Evolutionary conservation across 2,888 invertebrate species (phyloP), one percentile per base, ranked within the genome.

Genomic region (Ecliptopera silaceata): DNA sequence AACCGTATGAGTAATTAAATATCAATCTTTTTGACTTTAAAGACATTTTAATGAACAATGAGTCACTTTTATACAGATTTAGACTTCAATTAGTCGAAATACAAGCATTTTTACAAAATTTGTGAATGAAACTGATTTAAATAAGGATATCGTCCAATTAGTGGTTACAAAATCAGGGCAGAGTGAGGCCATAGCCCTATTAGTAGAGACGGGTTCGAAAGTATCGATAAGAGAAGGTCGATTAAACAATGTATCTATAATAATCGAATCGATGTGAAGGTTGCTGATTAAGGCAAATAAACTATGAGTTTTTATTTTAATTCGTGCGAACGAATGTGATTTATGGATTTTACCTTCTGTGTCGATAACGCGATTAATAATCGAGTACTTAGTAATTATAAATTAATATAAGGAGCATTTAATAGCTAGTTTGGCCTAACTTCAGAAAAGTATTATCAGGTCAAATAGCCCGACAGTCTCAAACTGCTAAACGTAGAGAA

Each of bases 141-240:
- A 67, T 63, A 65, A 58, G 63, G 63, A 60, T 58, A 64, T 55
- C 63, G 60, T 53, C 78, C 80, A 81, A 80, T 81, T 80, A 81
- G 70, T 69, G 74, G 59, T 71, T 70, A 64, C 78, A 71, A 79
- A 80, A 79, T 80, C 80, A 77, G 81, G 74, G 74, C 80, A 72
- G 69, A 65, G 66, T 77, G 75, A 81, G 80, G 80, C 75, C 78
- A 72, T 55, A 61, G 56, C 77, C 79, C 75, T 79, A 77, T 77
- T 77, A 74, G 75, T 70, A 61, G 68, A 69, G 76, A 74, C 77
- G 77, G 76, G 77, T 76, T 80, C 71, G 81, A 82, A 82, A 83
- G 80, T 80, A 73, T 72, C 68, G 70, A 69, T 76, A 78, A 78
- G 73, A 70, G 74, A 78, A 82, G 83, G 80, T 72, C 70, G 66